phyloP scores from a whole-genome alignment of 1,140 invertebrate species.

The Micrasema longulum region DNA sequence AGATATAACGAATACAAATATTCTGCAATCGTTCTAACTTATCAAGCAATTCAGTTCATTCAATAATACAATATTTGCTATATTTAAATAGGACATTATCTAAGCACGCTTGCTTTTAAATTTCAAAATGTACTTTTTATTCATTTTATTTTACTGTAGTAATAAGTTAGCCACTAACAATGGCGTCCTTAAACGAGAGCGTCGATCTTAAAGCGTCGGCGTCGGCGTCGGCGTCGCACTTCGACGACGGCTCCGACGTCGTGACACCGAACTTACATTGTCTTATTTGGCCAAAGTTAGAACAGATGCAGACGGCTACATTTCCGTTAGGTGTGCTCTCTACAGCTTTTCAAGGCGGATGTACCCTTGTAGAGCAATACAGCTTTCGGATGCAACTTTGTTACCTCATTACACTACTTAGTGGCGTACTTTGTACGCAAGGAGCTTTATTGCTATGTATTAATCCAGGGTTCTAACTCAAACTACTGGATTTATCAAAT shows the following conservation, averaged over 20 bases:
- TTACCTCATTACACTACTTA: slow-evolving; percentile 53
- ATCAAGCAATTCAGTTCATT: too few relatives aligned
- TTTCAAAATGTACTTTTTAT: too few relatives aligned
- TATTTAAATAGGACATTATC: too few relatives aligned
- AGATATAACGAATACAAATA: too few relatives aligned
- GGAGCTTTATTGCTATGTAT: slow-evolving; percentile 44
- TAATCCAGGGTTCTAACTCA: too few relatives aligned
- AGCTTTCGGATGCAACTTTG: slow-evolving; percentile 47
- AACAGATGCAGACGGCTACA: slow-evolving; percentile 24
- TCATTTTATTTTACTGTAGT: too few relatives aligned
- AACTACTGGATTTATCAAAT: too few relatives aligned
- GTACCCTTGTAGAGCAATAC: slow-evolving; percentile 20
- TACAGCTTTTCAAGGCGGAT: slow-evolving; percentile 17
- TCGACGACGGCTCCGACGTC: slow-evolving; percentile 7
- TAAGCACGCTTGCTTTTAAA: too few relatives aligned
- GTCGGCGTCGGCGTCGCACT: slow-evolving; percentile 16
- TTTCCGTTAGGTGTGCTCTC: slow-evolving; percentile 17
- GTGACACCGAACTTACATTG: slow-evolving; percentile 30
- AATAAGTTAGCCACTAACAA: slow-evolving; percentile 3
- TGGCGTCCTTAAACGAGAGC: slow-evolving; percentile 18
- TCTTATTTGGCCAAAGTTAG: slow-evolving; percentile 30
- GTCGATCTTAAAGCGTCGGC: not conserved
- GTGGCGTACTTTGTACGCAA: slow-evolving; percentile 47
- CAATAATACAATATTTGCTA: too few relatives aligned
- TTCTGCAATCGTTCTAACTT: too few relatives aligned